These are phyloP conservation scores for Neodon shergylaensis DNA, from an alignment of 2,113 vertebrate species.

Conservation along the genomic window DNA sequence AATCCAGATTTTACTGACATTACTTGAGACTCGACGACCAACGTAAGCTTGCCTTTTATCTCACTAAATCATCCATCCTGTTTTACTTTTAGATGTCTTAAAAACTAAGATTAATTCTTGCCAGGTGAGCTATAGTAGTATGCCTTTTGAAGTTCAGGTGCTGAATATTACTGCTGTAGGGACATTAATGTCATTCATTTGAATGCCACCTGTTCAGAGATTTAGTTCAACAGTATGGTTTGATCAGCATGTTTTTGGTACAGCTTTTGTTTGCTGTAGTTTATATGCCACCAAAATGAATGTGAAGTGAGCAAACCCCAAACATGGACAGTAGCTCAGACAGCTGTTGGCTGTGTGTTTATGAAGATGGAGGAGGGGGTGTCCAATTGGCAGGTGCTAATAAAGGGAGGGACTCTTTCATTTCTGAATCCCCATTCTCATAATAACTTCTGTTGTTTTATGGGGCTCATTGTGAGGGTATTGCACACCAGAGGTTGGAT, in stretches of 20 bases:
- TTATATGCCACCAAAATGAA: background rate
- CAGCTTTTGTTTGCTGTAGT: background rate
- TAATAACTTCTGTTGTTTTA: background rate
- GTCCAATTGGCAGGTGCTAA: background rate
- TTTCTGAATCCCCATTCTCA: background rate
- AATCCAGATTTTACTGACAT: constrained; percentile 96
- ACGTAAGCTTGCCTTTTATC: constrained; percentile 87
- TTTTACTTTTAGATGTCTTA: background rate
- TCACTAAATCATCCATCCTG: background rate
- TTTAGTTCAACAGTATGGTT: background rate
- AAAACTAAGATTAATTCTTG: background rate
- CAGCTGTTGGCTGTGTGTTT: background rate
- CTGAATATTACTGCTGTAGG: background rate
- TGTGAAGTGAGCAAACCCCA: background rate
- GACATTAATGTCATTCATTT: background rate
- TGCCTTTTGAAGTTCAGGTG: background rate
- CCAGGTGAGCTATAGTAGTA: background rate
- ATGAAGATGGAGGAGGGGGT: background rate
- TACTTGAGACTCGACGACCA: constrained; percentile 97
- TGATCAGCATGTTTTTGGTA: background rate
- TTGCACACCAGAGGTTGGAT: background rate
- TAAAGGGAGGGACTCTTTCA: background rate
- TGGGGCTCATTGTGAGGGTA: background rate
- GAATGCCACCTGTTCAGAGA: background rate
- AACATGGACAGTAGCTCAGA: no score